Conservation (phyloP, 2,888 invertebrate species). For the Aricia artaxerxes region DNA sequence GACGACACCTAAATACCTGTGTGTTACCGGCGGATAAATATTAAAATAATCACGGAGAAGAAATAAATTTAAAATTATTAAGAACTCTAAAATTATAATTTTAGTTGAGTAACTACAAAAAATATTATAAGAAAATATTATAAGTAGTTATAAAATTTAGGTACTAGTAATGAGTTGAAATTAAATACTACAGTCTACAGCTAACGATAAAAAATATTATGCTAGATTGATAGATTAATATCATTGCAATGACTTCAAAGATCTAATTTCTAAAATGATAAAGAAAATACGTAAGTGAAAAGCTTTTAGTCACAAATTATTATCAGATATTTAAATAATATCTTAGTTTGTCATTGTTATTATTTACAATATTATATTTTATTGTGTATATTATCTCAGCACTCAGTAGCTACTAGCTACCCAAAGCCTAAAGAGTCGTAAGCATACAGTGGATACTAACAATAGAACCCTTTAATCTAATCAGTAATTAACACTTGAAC, state of each 20-base stretch:
- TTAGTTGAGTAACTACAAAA: not conserved
- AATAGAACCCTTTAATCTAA: constrained; percentile 32
- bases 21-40: not conserved
- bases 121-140: not conserved
- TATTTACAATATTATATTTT: too few relatives aligned
- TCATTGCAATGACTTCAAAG: too few relatives aligned
- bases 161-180: not conserved
- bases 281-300: too few relatives aligned
- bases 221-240: too few relatives aligned
- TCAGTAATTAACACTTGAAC: constrained; percentile 45
- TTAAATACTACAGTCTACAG: too few relatives aligned
- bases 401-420: too few relatives aligned
- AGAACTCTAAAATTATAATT: not conserved
- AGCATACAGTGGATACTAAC: not conserved
- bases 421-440: not conserved
- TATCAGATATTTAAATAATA: too few relatives aligned
- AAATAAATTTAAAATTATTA: not conserved
- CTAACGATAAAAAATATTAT: too few relatives aligned
- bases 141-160: not conserved
- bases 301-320: too few relatives aligned
- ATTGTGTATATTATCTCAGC: too few relatives aligned
- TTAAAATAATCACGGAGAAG: not conserved
- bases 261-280: too few relatives aligned
- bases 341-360: too few relatives aligned
- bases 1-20: constrained; percentile 15